phyloP scores from a whole-genome alignment of 2,113 vertebrate species.

The Sclerurus mexicanus region DNA sequence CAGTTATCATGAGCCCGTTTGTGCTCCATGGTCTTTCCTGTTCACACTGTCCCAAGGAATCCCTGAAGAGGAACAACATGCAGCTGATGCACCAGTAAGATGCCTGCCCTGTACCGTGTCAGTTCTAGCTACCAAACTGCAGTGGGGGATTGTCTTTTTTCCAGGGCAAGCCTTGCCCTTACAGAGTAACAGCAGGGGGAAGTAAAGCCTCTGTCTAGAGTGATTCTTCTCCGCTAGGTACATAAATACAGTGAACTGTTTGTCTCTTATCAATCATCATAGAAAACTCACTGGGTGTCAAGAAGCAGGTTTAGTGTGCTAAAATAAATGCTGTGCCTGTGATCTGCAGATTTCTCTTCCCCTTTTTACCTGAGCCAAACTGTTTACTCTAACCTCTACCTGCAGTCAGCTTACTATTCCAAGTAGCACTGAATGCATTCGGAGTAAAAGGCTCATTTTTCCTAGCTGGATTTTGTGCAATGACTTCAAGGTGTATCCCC shows the following conservation, averaged over 20 bases:
- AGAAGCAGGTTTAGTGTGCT: not conserved
- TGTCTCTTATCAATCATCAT: not conserved
- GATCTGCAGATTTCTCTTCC: not conserved
- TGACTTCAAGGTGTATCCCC: not conserved
- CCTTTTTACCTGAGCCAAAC: not conserved
- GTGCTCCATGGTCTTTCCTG: not conserved
- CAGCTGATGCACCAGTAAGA: not conserved
- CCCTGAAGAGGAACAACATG: not conserved
- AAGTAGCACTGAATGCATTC: not conserved
- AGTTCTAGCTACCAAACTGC: not conserved
- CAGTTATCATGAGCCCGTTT: not conserved
- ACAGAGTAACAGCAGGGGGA: not conserved
- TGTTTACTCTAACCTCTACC: not conserved
- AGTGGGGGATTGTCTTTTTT: not conserved
- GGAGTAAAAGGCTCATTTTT: not conserved
- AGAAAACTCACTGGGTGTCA: not conserved
- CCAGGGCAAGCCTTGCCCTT: not conserved
- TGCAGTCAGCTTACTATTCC: not conserved
- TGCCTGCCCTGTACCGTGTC: not conserved
- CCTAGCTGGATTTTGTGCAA: not conserved
- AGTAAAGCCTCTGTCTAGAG: not conserved
- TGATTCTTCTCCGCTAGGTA: not conserved
- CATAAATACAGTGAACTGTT: not conserved
- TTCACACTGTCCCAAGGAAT: not conserved
- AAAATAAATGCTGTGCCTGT: not conserved